Conservation (phyloP, 1,140 invertebrate genomes). For the Aradophagus sp. region DNA sequence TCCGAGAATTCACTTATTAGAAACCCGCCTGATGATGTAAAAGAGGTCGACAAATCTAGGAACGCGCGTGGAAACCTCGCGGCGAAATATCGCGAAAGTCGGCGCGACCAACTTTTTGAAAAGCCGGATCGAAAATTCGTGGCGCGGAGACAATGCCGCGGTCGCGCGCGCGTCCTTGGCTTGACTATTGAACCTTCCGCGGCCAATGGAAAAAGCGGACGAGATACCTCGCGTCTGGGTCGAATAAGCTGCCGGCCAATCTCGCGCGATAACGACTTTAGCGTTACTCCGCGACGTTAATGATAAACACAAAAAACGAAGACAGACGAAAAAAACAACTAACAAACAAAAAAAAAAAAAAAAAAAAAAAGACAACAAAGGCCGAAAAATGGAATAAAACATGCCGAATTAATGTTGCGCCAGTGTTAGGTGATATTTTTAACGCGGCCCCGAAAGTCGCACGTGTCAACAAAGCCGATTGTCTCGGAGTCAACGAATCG, state of each 20-base stretch:
- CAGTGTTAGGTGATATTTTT: slow-evolving; percentile 29
- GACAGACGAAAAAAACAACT: no score
- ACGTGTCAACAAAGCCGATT: slow-evolving; percentile 52
- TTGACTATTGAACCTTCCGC: slow-evolving; percentile 68
- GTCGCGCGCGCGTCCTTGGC: slow-evolving; percentile 62
- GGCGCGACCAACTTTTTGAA: no score
- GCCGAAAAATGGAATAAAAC: no score
- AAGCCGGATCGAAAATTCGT: no score
- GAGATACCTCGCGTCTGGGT: slow-evolving; percentile 39
- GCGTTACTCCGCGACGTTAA: slow-evolving; percentile 53
- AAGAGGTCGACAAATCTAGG: no score
- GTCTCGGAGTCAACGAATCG: slow-evolving; percentile 47
- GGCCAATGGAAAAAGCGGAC: slow-evolving; percentile 55
- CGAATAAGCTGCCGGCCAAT: slow-evolving; percentile 60
- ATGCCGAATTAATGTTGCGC: slow-evolving; percentile 33
- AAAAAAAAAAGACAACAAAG: no score
- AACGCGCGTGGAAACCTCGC: no score
- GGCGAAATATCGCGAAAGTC: no score
- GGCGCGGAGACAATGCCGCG: slow-evolving; percentile 45
- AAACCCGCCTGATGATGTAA: no score
- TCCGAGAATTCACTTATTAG: no score
- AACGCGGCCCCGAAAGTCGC: slow-evolving; percentile 38
- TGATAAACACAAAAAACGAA: slow-evolving; percentile 54
- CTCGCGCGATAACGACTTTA: slow-evolving; percentile 61
- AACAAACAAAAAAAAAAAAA: no score